Base-by-base conservation (phyloP, 2,888 invertebrate genomes). In the Sipunculus nudus region DNA sequence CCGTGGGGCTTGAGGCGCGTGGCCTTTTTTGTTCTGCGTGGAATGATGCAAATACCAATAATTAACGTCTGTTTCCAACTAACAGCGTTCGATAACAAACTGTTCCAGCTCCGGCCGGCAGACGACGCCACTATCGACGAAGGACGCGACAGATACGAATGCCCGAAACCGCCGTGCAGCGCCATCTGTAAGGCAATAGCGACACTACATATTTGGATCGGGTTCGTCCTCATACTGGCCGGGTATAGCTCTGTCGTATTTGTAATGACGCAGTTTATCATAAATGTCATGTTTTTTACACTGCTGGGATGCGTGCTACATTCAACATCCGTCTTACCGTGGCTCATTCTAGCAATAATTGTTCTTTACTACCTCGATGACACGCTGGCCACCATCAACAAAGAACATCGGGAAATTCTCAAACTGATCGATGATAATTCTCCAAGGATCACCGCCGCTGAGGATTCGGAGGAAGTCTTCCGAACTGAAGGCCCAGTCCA, bases 371-470 rank as follows among this genome's bases (percentile, higher is more conserved):
- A 70, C 52, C 32, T 53, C n/a, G 65, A 69, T 39, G 70, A 69
- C 54, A 57, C 56, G 16, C 60, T 70, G 16, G 43, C 61, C 16
- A 50, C 32, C 35, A 65, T 70, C 35, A 70, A 70, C 59, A 46
- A 48, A 16, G 56, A 61, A 50, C 56, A 61, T 29, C 32, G 56
- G 49, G 26, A 55, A 10, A 71, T 71, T 32, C 54, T 71, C 26
- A 54, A 58, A 38, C 63, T 71, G n/a, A 71, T 71, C 49, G 70
- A 71, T 49, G 70, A 69, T 56, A 70, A 70, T 48, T 71, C 71
- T 6, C 71, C 71, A 5, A 46, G 71, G 39, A 68, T 71, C 21
- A 68, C 71, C 4, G 70, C 70, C n/a, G 56, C 62, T 16, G 68
- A 67, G 23, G 70, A 67, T 23, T 48, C 45, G 16, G 68, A 68